Base-by-base conservation (phyloP, 2,888 invertebrate species). In the Drosophila anomalipes region DNA sequence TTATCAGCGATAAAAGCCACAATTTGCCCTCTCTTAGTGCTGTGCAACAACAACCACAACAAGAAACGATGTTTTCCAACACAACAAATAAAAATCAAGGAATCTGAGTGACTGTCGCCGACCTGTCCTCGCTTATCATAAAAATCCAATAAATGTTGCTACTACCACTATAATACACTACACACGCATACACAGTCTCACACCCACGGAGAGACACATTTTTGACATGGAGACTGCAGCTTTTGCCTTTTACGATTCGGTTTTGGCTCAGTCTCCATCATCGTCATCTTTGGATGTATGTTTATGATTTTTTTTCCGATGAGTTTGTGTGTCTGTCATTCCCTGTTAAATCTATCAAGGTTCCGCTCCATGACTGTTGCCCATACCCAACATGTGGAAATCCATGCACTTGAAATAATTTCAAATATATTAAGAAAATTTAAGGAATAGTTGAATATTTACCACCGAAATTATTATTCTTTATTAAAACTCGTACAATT, bases 131-230 rank as follows among this genome's bases (percentile, higher is more conserved):
- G 71, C 85, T 82, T 81, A 85, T 82, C 89, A 82, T 89, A 87
- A 86, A 86, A 89, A 84, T 74, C 88, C 80, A 89, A 86, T 86
- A 87, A 89, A 78, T 82, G 73, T 63, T 78, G 16, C 58, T 35
- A n/a, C 57, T 63, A 30, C 66, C 28, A 69, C 66, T 16, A 57
- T 49, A 47, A 16, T 47, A 26, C 26, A 39, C 28, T n/a, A 39
- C 37, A 51, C n/a, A 9, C 44, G 35, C 39, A 47, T 47, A 56
- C 28, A 28, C 28, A 28, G 4, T 4, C 28, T 16, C n/a, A 41
- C n/a, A n/a, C 41, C 10, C 44, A 16, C n/a, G 12, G 16, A 26
- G 12, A 47, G 47, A 47, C 9, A 47, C 47, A 26, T 26, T 47
- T 61, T 47, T 59, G 64, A 37, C 44, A 63, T 57, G 58, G 22